phyloP scores from a whole-genome alignment of 2,797 vertebrate species.

The Characodon lateralis region DNA sequence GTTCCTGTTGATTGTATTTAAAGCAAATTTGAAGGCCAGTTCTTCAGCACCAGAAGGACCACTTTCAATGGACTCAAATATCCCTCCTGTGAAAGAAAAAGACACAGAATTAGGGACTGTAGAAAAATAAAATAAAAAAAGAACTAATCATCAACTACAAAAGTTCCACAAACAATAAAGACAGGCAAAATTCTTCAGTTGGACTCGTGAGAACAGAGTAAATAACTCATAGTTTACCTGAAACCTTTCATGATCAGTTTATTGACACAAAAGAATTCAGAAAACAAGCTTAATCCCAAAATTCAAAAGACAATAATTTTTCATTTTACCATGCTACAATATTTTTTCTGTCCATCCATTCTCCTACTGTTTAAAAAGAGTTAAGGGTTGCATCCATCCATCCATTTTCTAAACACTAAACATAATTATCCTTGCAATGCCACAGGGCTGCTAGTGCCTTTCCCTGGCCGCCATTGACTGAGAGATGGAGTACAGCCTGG shows the following conservation, averaged over 20 bases:
- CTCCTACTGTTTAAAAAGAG: too few species aligned
- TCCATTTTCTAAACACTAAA: neutral
- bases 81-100: conserved; percentile 85
- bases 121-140: too few species aligned
- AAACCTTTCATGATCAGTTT: neutral
- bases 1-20: conserved; percentile 99
- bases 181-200: neutral
- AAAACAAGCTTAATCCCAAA: neutral
- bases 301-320: neutral
- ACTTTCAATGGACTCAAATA: conserved; percentile 98
- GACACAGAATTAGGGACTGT: neutral
- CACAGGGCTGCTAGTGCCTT: neutral
- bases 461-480: neutral
- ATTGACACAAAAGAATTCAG: neutral
- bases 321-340: too few species aligned
- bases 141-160: too few species aligned
- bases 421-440: neutral
- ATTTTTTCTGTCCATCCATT: neutral
- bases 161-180: neutral
- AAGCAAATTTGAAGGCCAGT: conserved; percentile 98
- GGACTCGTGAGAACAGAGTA: neutral
- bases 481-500: too few species aligned
- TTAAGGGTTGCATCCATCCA: neutral
- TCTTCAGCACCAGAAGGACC: conserved; percentile 98
- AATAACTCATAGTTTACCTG: neutral